Base-by-base conservation (phyloP, 2,888 invertebrate genomes). In the Pristionchus maxplancki region DNA sequence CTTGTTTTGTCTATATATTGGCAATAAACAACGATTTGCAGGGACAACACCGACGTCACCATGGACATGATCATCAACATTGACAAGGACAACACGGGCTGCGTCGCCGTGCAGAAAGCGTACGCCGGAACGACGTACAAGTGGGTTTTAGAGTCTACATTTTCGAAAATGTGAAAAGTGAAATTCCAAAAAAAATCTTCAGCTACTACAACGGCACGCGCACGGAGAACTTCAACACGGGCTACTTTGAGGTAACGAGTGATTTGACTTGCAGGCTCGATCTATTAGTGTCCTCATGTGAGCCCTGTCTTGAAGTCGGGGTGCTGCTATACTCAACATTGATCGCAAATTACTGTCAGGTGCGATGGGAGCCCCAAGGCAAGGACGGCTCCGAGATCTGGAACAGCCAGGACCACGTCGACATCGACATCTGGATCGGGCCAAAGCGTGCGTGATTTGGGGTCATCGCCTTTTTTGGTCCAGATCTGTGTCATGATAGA, bases 171-270 rank as follows among this genome's bases (percentile, higher is more conserved):
- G 9, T 28, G n/a, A n/a, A n/a, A 24, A 24, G n/a, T 28, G 28
- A 28, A 28, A 62, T 62, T 53, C 11, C 4, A 17, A 17, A 62
- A n/a, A 4, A 62, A 62, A 28, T 62, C 28, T 34, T 8, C 37
- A 71, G 71, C 8, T 71, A 71, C 37, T 71, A 71, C 71, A 71
- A 37, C 71, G 71, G 71, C 31, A 71, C 37, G 11, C 71, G 71
- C 13, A 71, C 71, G 24, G 37, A 37, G 20, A 24, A 17, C 20
- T 71, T 71, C 71, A 71, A 71, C 37, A 71, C 71, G 4, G 71
- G 71, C 1, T 71, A 71, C 17, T 71, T 71, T 20, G 71, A 71
- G 71, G 71, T 71, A 34, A 15, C 34, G 1, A 8, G 13, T 62
- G 3, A 5, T 4, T 62, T 58, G 4, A 17, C 4, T 8, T 20